phyloP scores from a whole-genome alignment of 2,888 invertebrate genomes.

The Pollenia griseotomentosa region DNA sequence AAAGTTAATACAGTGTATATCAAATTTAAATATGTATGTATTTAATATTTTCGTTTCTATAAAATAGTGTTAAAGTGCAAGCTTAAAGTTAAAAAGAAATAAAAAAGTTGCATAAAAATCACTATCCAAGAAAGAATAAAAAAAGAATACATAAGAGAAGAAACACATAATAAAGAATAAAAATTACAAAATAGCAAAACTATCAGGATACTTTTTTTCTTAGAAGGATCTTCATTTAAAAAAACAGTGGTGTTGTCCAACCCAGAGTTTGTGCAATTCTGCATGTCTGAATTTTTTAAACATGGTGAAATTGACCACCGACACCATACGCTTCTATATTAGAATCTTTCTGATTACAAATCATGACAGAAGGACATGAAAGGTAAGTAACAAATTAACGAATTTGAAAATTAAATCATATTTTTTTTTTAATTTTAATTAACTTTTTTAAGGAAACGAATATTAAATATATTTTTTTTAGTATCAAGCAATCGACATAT shows the following conservation, averaged over 20 bases:
- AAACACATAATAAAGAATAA: not conserved
- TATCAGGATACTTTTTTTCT: constrained; percentile 9
- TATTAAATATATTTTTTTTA: too few relatives aligned
- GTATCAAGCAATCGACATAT: not conserved
- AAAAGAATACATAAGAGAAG: constrained; percentile 9
- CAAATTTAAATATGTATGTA: not conserved
- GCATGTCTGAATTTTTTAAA: constrained; percentile 91
- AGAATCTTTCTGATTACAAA: constrained; percentile 93
- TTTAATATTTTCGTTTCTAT: not conserved
- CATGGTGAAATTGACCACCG: constrained; percentile 91
- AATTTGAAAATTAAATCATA: too few relatives aligned
- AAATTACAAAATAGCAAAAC: constrained; percentile 6
- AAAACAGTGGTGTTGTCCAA: constrained; percentile 58
- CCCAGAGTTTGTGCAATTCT: constrained; percentile 83
- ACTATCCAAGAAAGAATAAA: constrained; percentile 18
- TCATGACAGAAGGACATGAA: constrained; percentile 96
- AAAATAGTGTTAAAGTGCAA: constrained; percentile 34
- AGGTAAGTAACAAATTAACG: constrained; percentile 87
- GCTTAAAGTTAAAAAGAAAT: constrained; percentile 10
- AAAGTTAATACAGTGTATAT: not conserved
- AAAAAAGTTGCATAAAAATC: constrained; percentile 55
- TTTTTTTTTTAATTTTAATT: not conserved
- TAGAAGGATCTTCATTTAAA: constrained; percentile 29
- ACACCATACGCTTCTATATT: constrained; percentile 91
- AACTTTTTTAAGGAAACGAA: too few relatives aligned